Evolutionary conservation across 2,113 vertebrate species (phyloP).

Genomic region (Clupea harengus): DNA sequence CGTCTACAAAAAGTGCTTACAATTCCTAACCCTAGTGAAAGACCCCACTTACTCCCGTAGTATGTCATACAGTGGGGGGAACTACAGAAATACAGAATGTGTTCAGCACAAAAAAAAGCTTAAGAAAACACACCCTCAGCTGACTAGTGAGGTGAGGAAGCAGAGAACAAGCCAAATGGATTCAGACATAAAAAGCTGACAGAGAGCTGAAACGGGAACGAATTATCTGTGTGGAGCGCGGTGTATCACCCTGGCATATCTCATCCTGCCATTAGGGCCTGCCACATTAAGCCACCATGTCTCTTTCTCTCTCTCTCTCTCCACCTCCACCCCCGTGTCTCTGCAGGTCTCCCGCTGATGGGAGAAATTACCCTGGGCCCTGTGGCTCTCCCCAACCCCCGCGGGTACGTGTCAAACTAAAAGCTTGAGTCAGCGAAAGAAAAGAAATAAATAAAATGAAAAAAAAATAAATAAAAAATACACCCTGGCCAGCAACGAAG

Average conservation of each 20-base stretch:
- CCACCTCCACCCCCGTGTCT: not conserved
- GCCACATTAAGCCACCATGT: not conserved
- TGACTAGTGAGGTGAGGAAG: not conserved
- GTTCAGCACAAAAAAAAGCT: not conserved
- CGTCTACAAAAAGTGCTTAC: constrained; percentile 16
- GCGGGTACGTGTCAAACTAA: constrained; percentile 37
- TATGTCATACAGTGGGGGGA: not conserved
- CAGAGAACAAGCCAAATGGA: not conserved
- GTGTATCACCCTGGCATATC: constrained; percentile 10
- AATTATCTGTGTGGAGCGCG: constrained; percentile 12
- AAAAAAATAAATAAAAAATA: not conserved
- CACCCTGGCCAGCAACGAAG: constrained; percentile 40
- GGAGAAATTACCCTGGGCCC: constrained; percentile 44
- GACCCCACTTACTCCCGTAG: not conserved
- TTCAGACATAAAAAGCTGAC: constrained; percentile 16
- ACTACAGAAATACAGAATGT: not conserved
- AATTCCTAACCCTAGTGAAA: not conserved
- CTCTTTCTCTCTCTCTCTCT: not conserved
- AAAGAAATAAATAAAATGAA: constrained; percentile 25
- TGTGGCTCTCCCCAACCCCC: constrained; percentile 41
- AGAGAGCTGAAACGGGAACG: not conserved
- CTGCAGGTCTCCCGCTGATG: constrained; percentile 24
- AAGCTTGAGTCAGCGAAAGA: constrained; percentile 63
- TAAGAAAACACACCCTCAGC: not conserved
- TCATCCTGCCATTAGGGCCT: constrained; percentile 13